Base-by-base conservation (phyloP, 35 echinoderm and acorn worm species). In the Diadema setosum region DNA sequence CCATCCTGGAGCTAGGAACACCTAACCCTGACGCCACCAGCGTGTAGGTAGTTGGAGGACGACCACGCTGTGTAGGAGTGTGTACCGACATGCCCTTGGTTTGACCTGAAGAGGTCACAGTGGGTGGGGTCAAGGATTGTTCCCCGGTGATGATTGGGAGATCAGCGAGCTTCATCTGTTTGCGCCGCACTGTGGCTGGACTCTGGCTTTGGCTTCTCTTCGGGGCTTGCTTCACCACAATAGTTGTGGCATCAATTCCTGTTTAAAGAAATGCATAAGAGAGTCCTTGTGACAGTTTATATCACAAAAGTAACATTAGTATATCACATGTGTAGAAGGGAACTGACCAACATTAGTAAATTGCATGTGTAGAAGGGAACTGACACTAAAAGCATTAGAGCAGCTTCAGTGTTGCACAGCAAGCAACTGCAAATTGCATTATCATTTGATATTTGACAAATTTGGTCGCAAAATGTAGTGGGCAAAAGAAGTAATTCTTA, bases 81-180 rank as follows among this genome's bases (percentile, higher is more conserved):
- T 78, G 73, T 35, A 78, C 37, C 4, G 73, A 42, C 35, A 21
- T 21, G 12, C 73, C 73, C 14, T 44, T 78, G 1, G 37, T 78
- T 1, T 39, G 24, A 0, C 44, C 0, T 55, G 50, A 17, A 37
- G 81, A 83, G 26, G 81, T 32, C 27, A 56, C 26, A 3, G 81
- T 56, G 45, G 39, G 30, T 56, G 45, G 25, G 52, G 25, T 34
- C 20, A 14, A 45, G 20, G 58, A 59, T 25, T 52, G 64, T 21
- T 85, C 89, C 67, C 81, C 60, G n/a, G 89, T 86, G 63, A 91
- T 91, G 30, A 91, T 91, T 0, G 89, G 89, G 2, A 91, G 50
- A 26, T 83, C 84, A 4, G 81, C 67, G 41, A 91, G 63, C 20
- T 81, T 82, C 89, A 91, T 86, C 67, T 86, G 89, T 43, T 91